Evolutionary conservation across 2,113 vertebrate species (phyloP).

Genomic region (Semnopithecus entellus): DNA sequence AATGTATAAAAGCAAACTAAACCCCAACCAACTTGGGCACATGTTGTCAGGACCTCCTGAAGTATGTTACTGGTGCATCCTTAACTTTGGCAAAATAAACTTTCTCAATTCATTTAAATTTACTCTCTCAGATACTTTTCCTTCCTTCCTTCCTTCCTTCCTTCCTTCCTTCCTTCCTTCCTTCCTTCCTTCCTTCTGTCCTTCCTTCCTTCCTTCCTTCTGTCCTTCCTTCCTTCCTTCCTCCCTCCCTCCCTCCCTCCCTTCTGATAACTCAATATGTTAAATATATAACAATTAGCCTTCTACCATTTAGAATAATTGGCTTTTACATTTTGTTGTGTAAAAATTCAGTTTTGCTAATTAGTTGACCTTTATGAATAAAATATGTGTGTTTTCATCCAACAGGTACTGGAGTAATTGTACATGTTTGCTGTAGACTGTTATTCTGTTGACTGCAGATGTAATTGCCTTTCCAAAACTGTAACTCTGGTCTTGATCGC

Average conservation of each 20-base stretch:
- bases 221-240: rapidly evolving
- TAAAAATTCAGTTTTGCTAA: slow-evolving; percentile 65
- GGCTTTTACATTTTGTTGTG: slow-evolving; percentile 60
- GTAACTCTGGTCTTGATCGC: background rate
- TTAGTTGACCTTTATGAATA: slow-evolving; percentile 74
- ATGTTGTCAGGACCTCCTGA: too few species aligned
- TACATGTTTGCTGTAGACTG: slow-evolving; percentile 5
- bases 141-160: too few species aligned
- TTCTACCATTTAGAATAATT: slow-evolving; percentile 53
- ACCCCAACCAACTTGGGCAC: too few species aligned
- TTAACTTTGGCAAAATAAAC: too few species aligned
- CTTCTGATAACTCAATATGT: background rate
- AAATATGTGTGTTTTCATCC: slow-evolving; percentile 57
- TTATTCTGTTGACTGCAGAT: slow-evolving; percentile 1
- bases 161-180: too few species aligned
- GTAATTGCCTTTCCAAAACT: slow-evolving; percentile 54
- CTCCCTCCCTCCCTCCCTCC: rapidly evolving
- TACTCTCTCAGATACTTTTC: too few species aligned
- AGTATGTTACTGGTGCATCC: too few species aligned
- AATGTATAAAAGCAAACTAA: too few species aligned
- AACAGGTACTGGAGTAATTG: slow-evolving; percentile 23
- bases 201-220: too few species aligned
- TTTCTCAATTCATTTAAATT: too few species aligned
- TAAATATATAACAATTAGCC: slow-evolving; percentile 27
- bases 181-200: too few species aligned